A percentile compares a stretch with the other conserved stretches of the same genome.
phyloP scores from a whole-genome alignment of 2,888 invertebrate genomes.

The Melinaea marsaeus region DNA sequence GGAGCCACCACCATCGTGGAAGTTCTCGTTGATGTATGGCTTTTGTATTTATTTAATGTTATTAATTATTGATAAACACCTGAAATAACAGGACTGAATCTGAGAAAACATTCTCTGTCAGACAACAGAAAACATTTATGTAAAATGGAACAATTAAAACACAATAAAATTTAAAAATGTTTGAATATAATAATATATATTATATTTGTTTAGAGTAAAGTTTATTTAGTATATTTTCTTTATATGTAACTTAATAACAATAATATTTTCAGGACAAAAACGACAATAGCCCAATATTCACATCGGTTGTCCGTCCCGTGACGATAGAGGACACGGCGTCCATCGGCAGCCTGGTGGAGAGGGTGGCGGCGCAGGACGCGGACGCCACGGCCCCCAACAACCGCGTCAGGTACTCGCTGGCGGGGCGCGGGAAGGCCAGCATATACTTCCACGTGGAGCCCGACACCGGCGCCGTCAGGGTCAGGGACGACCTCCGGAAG shows the following conservation, averaged over 20 bases:
- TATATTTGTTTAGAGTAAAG: background rate
- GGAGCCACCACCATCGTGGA: conserved; percentile 87
- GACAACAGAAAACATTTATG: too few species aligned
- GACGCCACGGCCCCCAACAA: conserved; percentile 93
- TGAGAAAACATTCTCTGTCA: too few species aligned
- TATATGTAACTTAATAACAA: background rate
- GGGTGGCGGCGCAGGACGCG: conserved; percentile 87
- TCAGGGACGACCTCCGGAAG: conserved; percentile 90
- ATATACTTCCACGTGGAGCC: conserved; percentile 94
- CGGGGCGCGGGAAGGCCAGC: conserved; percentile 87
- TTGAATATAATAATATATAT: background rate
- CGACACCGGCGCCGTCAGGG: conserved; percentile 87
- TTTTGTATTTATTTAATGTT: background rate
- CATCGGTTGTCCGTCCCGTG: conserved; percentile 88
- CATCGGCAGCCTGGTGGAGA: conserved; percentile 88
- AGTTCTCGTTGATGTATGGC: conserved; percentile 82
- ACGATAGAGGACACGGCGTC: conserved; percentile 90
- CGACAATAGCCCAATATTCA: conserved; percentile 92
- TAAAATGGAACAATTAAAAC: too few species aligned
- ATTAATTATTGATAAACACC: background rate
- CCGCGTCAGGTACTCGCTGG: conserved; percentile 86
- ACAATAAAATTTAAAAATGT: too few species aligned
- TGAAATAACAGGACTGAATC: too few species aligned
- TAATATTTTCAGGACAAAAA: conserved; percentile 84
- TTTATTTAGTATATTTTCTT: background rate